Base-by-base conservation (phyloP, 2,888 invertebrate genomes). In the Coleophora flavipennella region DNA sequence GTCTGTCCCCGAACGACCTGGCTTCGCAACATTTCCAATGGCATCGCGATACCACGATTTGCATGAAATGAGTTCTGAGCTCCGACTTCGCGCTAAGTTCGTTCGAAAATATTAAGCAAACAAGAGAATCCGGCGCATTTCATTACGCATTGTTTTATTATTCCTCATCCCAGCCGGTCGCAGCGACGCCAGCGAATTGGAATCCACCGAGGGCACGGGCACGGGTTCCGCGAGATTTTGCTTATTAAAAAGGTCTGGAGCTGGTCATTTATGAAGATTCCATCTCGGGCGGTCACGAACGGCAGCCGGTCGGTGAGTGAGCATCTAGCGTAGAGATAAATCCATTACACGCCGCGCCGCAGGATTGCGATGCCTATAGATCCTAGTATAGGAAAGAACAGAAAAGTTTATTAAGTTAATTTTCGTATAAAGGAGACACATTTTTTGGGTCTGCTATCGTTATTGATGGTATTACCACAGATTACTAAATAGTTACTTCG, bases 41-140 rank as follows among this genome's bases (percentile, higher is more conserved):
- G 42, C 46, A 45, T 41, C 44, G 49, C 51, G 59, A 58, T 62
- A 67, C 62, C 59, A 56, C 57, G 59, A 72, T 74, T 74, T 70
- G 62, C 72, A 68, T 73, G 58, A 67, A 69, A 71, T 65, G 65
- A 71, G 59, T 57, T 63, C 59, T 57, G 41, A 50, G 57, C 56
- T 53, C 49, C 51, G 57, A 47, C 41, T 25, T 37, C 38, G 50
- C 41, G 45, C 38, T 45, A 39, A 40, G 40, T 42, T 49, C 46
- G 40, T 51, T 54, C 48, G 41, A 51, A 55, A 57, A 59, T 57
- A 53, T 59, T 56, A 55, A 55, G 50, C 55, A 57, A 60, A 60
- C 51, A 55, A 54, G 48, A 49, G 48, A 53, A 51, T 54, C 52
- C 53, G 46, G 51, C 53, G 50, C 51, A 50, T 60, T 57, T 57